Percentiles rank a stretch among this genome's conserved stretches.
These are phyloP conservation scores for Peromyscus californicus DNA, from an alignment of 2,113 vertebrate genomes.

Conservation along the genomic window DNA sequence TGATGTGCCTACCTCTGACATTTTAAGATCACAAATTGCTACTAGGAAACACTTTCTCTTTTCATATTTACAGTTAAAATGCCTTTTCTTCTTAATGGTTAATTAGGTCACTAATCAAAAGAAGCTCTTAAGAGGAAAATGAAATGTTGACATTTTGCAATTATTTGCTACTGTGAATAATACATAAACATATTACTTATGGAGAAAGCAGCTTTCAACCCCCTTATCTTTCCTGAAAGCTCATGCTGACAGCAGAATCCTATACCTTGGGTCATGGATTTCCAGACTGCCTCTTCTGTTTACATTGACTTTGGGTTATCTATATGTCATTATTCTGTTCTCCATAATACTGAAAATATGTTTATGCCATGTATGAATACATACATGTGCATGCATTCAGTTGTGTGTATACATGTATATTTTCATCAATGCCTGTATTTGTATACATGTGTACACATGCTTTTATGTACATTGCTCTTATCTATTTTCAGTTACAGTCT, in stretches of 20 bases:
- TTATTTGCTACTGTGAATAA: slow-evolving; percentile 89
- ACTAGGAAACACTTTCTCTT: slow-evolving; percentile 75
- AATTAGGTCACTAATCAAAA: slow-evolving; percentile 90
- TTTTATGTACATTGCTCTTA: neutral
- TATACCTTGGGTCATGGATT: slow-evolving; percentile 79
- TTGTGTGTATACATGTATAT: too few relatives aligned
- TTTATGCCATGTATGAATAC: neutral
- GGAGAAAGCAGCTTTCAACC: slow-evolving; percentile 86
- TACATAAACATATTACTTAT: slow-evolving; percentile 88
- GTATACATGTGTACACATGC: neutral
- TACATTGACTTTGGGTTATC: slow-evolving; percentile 81
- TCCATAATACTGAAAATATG: slow-evolving; percentile 66
- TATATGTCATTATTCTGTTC: slow-evolving; percentile 80
- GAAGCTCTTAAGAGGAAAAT: slow-evolving; percentile 87
- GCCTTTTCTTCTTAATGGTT: slow-evolving; percentile 86
- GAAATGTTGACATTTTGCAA: slow-evolving; percentile 90
- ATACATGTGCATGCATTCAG: neutral
- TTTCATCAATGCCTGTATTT: neutral
- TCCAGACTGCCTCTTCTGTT: slow-evolving; percentile 73
- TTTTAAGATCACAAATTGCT: slow-evolving; percentile 86
- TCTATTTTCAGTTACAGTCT: neutral
- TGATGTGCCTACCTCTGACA: slow-evolving; percentile 82
- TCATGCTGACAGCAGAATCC: slow-evolving; percentile 82
- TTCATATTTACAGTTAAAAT: slow-evolving; percentile 83
- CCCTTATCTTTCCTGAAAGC: slow-evolving; percentile 83